These are phyloP conservation scores for Trichomycterus rosablanca DNA, from an alignment of 2,113 vertebrate genomes.

Conservation along the genomic window DNA sequence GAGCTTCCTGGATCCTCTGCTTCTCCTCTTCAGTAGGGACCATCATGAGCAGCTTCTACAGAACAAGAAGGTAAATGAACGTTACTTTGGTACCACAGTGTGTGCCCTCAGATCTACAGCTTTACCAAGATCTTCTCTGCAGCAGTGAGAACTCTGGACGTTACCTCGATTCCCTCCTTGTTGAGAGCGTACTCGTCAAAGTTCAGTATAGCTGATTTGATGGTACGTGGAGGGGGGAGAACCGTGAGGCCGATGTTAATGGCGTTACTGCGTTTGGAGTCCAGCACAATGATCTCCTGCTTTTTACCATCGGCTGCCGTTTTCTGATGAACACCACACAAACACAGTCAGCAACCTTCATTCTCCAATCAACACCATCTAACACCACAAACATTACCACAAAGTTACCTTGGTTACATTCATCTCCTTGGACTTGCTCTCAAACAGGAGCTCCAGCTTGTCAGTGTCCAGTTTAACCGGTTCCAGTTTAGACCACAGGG, in stretches of 20 bases:
- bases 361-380: not conserved
- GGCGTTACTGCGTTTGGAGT: conserved; percentile 94
- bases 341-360: not conserved
- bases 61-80: not conserved
- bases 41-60: conserved; percentile 95
- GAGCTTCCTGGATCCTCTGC: conserved; percentile 94
- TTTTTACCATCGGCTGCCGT: conserved; percentile 88
- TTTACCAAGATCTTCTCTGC: too few relatives aligned
- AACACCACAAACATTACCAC: not conserved
- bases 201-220: conserved; percentile 96
- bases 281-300: conserved; percentile 90
- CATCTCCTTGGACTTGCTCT: conserved; percentile 93
- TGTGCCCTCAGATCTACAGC: too few relatives aligned
- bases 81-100: too few relatives aligned
- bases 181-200: conserved; percentile 97
- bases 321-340: conserved; percentile 69
- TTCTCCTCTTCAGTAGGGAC: conserved; percentile 93
- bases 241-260: conserved; percentile 97
- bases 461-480: conserved; percentile 87
- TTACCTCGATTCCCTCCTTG: conserved; percentile 98
- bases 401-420: conserved; percentile 83
- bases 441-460: conserved; percentile 94
- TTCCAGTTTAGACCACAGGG: conserved; percentile 92
- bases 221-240: conserved; percentile 90
- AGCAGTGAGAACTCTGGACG: too few relatives aligned